Conservation (phyloP, 2,113 vertebrate genomes). For the Scopus umbretta region DNA sequence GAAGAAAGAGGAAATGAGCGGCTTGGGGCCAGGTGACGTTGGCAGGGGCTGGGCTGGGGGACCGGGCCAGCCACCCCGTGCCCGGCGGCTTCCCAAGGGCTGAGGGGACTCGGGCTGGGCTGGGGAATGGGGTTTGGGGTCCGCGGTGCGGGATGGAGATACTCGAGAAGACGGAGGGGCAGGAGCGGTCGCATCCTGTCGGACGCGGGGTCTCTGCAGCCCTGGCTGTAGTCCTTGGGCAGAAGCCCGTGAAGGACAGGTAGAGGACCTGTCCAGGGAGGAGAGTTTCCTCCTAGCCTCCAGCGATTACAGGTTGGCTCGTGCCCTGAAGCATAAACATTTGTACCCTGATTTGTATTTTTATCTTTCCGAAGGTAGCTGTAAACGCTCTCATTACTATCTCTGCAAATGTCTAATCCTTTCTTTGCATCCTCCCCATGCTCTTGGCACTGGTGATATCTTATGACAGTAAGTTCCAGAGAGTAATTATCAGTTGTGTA, state of each 20-base stretch:
- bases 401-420: conserved; percentile 3
- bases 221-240: background rate
- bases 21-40: background rate
- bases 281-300: background rate
- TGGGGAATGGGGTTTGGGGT: background rate
- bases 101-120: background rate
- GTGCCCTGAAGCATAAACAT: background rate
- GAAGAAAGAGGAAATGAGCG: conserved; percentile 29
- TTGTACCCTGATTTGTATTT: background rate
- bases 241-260: background rate
- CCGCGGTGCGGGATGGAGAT: background rate
- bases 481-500: conserved; percentile 5
- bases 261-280: background rate
- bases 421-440: background rate
- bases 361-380: background rate
- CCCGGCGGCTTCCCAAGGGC: accelerated
- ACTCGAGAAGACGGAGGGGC: background rate
- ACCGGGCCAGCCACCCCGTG: accelerated
- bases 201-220: background rate
- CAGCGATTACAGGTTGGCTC: background rate
- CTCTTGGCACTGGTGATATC: background rate
- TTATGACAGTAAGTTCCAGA: conserved; percentile 21
- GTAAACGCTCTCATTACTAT: background rate
- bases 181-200: background rate
- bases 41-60: background rate